Evolutionary conservation across 2,113 vertebrate genomes (phyloP).

Genomic region (Psophia crepitans): DNA sequence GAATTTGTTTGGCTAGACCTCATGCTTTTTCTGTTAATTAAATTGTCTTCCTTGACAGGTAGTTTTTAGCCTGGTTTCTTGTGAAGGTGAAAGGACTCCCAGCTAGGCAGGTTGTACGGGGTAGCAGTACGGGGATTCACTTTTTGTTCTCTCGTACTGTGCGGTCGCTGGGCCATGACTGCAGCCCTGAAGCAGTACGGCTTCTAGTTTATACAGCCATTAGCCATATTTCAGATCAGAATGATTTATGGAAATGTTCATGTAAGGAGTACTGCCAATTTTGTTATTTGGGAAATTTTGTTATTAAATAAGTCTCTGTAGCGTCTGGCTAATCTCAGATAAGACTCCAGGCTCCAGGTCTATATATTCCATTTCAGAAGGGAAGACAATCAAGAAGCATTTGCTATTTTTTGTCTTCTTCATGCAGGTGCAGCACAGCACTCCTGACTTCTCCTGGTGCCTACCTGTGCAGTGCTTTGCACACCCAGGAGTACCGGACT

Average conservation of each 20-base stretch:
- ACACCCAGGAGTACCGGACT: background rate
- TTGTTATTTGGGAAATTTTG: too few relatives aligned
- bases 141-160: background rate
- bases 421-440: background rate
- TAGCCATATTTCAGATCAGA: background rate
- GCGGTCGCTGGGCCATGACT: background rate
- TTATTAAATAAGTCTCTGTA: background rate
- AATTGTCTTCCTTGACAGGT: background rate
- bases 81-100: background rate
- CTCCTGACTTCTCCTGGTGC: background rate
- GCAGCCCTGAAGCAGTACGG: background rate
- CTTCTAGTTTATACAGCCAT: background rate
- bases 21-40: slow-evolving; percentile 17
- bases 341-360: background rate
- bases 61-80: background rate
- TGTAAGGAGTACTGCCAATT: background rate
- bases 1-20: slow-evolving; percentile 14
- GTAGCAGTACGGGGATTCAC: background rate
- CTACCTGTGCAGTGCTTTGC: background rate
- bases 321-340: background rate
- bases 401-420: background rate
- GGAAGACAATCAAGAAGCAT: background rate
- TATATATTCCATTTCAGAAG: background rate
- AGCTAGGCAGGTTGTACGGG: background rate
- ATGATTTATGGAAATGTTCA: background rate